phyloP scores from a whole-genome alignment of 2,797 vertebrate species.

The Nannoperca obscura region DNA sequence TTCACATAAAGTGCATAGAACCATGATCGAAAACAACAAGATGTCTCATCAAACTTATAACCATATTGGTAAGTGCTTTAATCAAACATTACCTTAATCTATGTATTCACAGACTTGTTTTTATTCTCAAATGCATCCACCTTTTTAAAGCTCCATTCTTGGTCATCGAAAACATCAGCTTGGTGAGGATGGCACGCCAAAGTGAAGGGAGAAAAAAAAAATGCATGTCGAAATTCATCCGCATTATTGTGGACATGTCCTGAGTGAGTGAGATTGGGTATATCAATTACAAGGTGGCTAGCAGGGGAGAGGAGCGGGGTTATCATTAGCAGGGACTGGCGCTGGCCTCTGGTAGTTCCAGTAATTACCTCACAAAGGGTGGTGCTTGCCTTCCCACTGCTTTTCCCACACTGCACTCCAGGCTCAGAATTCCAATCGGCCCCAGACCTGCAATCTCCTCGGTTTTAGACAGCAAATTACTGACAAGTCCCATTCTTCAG shows the following conservation, averaged over 20 bases:
- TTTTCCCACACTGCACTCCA: slow-evolving; percentile 90
- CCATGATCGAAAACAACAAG: too few relatives aligned
- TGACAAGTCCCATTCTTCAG: slow-evolving; percentile 88
- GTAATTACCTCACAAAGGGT: slow-evolving; percentile 90
- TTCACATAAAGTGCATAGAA: too few relatives aligned
- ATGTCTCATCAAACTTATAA: too few relatives aligned
- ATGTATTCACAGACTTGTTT: background rate
- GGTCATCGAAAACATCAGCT: background rate
- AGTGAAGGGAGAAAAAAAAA: background rate
- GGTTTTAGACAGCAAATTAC: slow-evolving; percentile 89
- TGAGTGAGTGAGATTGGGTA: slow-evolving; percentile 66
- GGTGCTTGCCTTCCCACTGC: slow-evolving; percentile 87
- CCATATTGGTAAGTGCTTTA: background rate
- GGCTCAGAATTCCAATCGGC: slow-evolving; percentile 88
- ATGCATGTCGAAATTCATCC: slow-evolving; percentile 28
- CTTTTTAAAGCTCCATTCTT: background rate
- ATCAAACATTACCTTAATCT: slow-evolving; percentile 1
- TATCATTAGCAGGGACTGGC: slow-evolving; percentile 87
- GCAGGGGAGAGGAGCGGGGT: slow-evolving; percentile 82
- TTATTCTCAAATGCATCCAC: background rate
- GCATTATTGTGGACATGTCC: slow-evolving; percentile 49
- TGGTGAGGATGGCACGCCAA: background rate
- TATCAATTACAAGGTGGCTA: slow-evolving; percentile 85
- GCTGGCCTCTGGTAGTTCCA: slow-evolving; percentile 88
- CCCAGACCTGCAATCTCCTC: slow-evolving; percentile 88